phyloP scores from a whole-genome alignment of 2,797 vertebrate genomes.

The Trematomus bernacchii region DNA sequence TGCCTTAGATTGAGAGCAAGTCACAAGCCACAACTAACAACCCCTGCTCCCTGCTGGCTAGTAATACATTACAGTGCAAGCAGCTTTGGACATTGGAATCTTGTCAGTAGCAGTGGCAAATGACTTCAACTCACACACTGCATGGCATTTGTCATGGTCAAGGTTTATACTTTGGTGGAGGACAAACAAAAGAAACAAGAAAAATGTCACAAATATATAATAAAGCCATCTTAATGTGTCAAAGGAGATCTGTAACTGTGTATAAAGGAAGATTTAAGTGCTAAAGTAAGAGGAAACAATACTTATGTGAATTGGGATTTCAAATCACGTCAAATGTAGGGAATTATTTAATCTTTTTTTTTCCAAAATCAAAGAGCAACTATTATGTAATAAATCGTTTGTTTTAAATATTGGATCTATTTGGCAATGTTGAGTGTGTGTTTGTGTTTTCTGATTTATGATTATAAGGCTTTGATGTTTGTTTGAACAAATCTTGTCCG shows the following conservation, averaged over 20 bases:
- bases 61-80: constrained; percentile 56
- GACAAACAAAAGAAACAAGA: neutral
- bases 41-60: constrained; percentile 57
- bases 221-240: neutral
- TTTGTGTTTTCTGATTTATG: neutral
- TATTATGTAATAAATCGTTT: too few relatives aligned
- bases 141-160: neutral
- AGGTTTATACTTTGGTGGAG: neutral
- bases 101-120: constrained; percentile 45
- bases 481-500: constrained; percentile 9
- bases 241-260: neutral
- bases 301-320: neutral
- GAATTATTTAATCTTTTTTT: constrained; percentile 2
- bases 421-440: neutral
- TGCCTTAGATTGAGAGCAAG: constrained; percentile 60
- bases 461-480: neutral
- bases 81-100: constrained; percentile 45
- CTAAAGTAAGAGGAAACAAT: too few relatives aligned
- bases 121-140: constrained; percentile 14
- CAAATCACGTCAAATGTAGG: neutral
- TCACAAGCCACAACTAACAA: constrained; percentile 49
- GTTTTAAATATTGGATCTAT: too few relatives aligned
- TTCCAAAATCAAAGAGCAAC: too few relatives aligned
- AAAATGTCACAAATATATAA: neutral
- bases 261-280: too few relatives aligned